These are phyloP conservation scores for Agapornis canus DNA, from an alignment of 2,797 vertebrate species.

Conservation along the genomic window DNA sequence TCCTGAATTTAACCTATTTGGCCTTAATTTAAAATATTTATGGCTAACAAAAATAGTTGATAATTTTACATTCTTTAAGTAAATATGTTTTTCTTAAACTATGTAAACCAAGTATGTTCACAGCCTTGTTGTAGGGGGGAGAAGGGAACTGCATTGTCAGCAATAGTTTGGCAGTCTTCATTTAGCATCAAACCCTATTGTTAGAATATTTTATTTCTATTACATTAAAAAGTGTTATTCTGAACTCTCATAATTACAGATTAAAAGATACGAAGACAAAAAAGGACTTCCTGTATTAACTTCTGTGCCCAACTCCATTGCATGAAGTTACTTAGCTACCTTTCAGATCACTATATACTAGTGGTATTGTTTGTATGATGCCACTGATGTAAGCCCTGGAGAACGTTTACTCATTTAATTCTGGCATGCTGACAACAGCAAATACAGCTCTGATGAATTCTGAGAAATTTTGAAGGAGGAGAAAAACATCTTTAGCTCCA, in stretches of 20 bases:
- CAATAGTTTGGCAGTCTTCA: neutral
- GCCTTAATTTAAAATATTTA: neutral
- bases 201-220: neutral
- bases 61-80: neutral
- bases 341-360: neutral
- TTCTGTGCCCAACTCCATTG: neutral
- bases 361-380: neutral
- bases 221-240: neutral
- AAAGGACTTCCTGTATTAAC: neutral
- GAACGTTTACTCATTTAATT: constrained; percentile 19
- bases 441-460: neutral
- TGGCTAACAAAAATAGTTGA: neutral
- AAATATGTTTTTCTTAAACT: neutral
- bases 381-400: neutral
- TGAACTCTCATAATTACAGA: constrained; percentile 14
- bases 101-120: neutral
- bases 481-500: neutral
- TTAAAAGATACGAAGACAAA: neutral
- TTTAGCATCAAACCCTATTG: constrained; percentile 3
- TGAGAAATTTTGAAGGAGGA: neutral
- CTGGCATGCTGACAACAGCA: constrained; percentile 15
- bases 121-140: neutral
- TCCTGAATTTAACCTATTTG: neutral
- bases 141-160: neutral
- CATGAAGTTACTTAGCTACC: neutral